phyloP scores from a whole-genome alignment of 2,113 vertebrate species.

The Holacanthus passer region DNA sequence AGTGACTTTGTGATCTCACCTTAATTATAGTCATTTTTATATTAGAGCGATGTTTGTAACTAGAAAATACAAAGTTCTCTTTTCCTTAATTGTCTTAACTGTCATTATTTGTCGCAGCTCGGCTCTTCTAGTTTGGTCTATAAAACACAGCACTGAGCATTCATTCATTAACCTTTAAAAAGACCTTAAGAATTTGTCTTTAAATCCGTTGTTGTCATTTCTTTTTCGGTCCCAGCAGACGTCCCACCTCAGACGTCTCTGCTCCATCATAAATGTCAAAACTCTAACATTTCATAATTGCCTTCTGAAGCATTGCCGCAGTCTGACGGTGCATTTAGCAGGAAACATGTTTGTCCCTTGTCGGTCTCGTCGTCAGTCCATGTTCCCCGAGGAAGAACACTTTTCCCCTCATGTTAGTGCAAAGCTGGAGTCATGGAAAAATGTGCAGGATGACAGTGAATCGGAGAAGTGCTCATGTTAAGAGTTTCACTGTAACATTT shows the following conservation, averaged over 20 bases:
- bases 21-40: neutral
- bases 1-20: neutral
- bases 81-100: neutral
- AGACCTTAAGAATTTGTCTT: neutral
- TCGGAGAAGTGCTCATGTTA: neutral
- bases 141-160: neutral
- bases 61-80: neutral
- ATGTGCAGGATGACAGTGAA: neutral
- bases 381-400: neutral
- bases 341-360: constrained; percentile 11
- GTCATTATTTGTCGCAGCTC: neutral
- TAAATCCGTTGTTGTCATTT: neutral
- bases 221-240: neutral
- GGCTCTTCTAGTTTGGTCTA: neutral
- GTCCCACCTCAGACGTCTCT: neutral
- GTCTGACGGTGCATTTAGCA: constrained; percentile 10
- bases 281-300: constrained; percentile 9
- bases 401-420: neutral
- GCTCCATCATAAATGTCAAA: constrained; percentile 42
- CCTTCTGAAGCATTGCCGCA: neutral
- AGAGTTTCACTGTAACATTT: neutral
- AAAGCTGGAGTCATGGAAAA: constrained; percentile 30
- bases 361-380: neutral
- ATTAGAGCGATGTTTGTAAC: neutral
- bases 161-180: constrained; percentile 44